Percentiles rank a stretch among this genome's conserved stretches.
These are phyloP conservation scores for Ceuthmochares aereus DNA, from an alignment of 2,113 vertebrate species.

Conservation along the genomic window DNA sequence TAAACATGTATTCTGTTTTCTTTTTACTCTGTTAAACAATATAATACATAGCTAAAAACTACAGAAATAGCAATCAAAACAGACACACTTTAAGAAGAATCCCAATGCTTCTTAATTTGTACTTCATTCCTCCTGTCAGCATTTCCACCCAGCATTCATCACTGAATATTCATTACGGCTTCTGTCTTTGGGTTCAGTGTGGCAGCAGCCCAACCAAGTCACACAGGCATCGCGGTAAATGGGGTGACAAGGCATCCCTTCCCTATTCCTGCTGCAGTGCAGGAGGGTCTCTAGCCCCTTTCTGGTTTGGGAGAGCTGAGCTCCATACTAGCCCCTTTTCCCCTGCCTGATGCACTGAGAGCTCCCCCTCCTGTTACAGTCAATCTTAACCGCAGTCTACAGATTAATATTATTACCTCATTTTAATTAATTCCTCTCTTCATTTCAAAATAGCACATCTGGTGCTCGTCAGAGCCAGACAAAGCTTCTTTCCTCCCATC, in stretches of 20 bases:
- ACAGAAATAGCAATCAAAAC: constrained; percentile 77
- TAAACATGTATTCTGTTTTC: constrained; percentile 82
- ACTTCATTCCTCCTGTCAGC: constrained; percentile 37
- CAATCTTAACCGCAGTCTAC: constrained; percentile 14
- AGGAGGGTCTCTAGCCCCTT: background rate
- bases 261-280: background rate
- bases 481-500: constrained; percentile 63
- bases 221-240: constrained; percentile 48
- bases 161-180: constrained; percentile 73
- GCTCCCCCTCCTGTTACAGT: constrained; percentile 69
- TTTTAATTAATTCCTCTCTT: constrained; percentile 68
- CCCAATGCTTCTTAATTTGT: constrained; percentile 52
- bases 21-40: constrained; percentile 79
- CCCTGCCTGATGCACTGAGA: constrained; percentile 62
- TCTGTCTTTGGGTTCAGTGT: constrained; percentile 49
- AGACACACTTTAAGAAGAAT: constrained; percentile 70
- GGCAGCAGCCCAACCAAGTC: constrained; percentile 4
- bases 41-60: constrained; percentile 76
- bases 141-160: constrained; percentile 55
- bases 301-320: constrained; percentile 50
- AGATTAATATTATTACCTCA: constrained; percentile 66
- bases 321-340: constrained; percentile 24
- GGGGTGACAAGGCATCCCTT: background rate
- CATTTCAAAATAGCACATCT: constrained; percentile 66
- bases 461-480: constrained; percentile 65